Base-by-base conservation (phyloP, 1,140 invertebrate species). In the Drosophila nigrodunni region DNA sequence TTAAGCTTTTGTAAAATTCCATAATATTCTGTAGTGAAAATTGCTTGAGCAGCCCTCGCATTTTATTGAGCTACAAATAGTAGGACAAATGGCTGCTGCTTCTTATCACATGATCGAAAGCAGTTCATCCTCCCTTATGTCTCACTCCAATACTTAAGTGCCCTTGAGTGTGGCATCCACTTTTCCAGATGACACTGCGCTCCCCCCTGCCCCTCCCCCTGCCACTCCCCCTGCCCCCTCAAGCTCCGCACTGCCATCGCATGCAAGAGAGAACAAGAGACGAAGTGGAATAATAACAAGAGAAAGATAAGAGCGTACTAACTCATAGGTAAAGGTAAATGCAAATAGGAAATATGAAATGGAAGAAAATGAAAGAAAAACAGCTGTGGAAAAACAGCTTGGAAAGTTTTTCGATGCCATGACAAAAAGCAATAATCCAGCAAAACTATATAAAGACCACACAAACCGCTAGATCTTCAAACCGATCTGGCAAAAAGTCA, bases 381-480 rank as follows among this genome's bases (percentile, higher is more conserved):
- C 43, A 39, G 18, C 30, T 67, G 52, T 37, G 37, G 37, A 43
- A 39, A 71, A 57, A 58, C 52, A 72, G 35, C 55, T 67, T 67
- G 25, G 35, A 41, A 47, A 55, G 15, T 57, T 55, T 49, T 49
- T 64, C 7, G 25, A 54, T 74, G 39, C 13, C 64, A 71, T 71
- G 55, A 54, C 71, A 60, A 69, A 60, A 44, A 34, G 41, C 71
- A 55, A 68, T 67, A 44, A 59, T 52, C 70, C 55, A 35, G 49
- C 41, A 13, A 43, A 57, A 11, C 5, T 1, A 57, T 3, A 37
- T 52, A 11, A 37, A 71, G 64, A 68, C 80, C 74, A 61, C 80
- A 82, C 41, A 50, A 64, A 50, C 80, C 74, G 47, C 77, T 61
- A 62, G 35, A 61, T 11, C 49, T 64, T 43, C 49, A 37, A 52